These are phyloP conservation scores for Platycercus adscitus DNA, from an alignment of 2,113 vertebrate genomes.

Conservation along the genomic window DNA sequence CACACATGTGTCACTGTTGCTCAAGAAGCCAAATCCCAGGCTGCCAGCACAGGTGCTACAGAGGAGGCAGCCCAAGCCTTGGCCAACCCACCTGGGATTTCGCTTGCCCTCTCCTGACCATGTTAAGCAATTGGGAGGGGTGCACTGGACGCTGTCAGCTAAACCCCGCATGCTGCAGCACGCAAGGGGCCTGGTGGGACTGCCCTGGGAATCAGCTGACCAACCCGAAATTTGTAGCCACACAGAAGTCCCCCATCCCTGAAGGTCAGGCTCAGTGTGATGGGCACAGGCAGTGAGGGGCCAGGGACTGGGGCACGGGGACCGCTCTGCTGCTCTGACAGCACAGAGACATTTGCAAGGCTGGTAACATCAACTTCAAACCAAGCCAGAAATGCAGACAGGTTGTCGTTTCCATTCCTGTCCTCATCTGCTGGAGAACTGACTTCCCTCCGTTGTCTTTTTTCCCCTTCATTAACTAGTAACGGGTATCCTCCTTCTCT, in stretches of 20 bases:
- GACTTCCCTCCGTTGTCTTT: not conserved
- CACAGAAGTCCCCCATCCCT: not conserved
- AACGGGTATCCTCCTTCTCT: not conserved
- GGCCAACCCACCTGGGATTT: not conserved
- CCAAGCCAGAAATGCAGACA: not conserved
- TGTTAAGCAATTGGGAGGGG: not conserved
- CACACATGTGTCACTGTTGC: not conserved
- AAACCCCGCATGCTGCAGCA: rapidly evolving
- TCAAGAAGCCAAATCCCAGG: rapidly evolving
- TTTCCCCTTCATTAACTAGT: not conserved
- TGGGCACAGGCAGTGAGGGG: not conserved
- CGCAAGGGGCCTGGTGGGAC: not conserved
- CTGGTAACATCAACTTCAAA: not conserved
- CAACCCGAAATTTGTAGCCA: not conserved
- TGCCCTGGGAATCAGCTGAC: not conserved
- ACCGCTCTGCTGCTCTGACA: not conserved
- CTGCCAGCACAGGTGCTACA: not conserved
- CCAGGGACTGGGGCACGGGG: not conserved
- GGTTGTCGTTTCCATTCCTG: not conserved
- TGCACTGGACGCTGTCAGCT: not conserved
- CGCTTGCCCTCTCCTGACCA: not conserved
- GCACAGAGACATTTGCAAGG: not conserved
- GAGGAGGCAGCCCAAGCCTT: not conserved
- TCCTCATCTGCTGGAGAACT: not conserved
- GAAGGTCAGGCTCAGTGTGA: rapidly evolving